Percentiles rank a stretch among this genome's conserved stretches.
Evolutionary conservation across 2,797 vertebrate species (phyloP).

Genomic region (Hylomyscus alleni): DNA sequence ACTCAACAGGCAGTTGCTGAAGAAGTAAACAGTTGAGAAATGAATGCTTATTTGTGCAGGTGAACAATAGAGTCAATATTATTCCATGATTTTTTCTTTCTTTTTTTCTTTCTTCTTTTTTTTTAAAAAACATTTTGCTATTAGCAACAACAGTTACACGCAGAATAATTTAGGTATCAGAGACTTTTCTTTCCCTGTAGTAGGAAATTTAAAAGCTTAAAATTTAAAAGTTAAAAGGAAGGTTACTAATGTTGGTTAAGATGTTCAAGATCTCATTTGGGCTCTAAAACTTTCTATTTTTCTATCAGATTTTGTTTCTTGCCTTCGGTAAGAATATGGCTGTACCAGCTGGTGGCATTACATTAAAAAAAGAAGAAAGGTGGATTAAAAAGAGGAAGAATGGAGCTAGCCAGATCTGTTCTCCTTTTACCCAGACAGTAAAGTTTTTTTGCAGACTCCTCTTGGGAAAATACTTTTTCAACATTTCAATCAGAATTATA

Average conservation of each 20-base stretch:
- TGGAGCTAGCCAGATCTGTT: neutral
- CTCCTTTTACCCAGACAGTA: constrained; percentile 10
- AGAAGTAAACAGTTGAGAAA: constrained; percentile 30
- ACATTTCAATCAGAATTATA: constrained; percentile 16
- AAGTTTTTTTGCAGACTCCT: neutral
- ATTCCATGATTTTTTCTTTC: neutral
- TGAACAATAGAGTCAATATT: neutral
- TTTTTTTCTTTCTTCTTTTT: neutral
- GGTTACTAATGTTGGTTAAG: neutral
- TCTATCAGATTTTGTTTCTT: neutral
- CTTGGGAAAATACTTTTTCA: neutral
- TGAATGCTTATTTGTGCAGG: neutral
- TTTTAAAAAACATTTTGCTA: neutral
- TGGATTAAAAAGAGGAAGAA: neutral
- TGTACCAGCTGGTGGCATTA: neutral
- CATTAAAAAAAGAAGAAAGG: neutral
- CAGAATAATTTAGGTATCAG: neutral
- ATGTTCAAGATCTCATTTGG: neutral
- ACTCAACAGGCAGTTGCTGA: neutral
- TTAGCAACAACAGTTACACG: neutral
- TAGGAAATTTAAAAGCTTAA: constrained; percentile 4
- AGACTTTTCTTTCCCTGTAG: neutral
- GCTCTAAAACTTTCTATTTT: neutral
- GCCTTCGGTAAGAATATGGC: neutral
- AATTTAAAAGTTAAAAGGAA: neutral